These are phyloP conservation scores for Chloroceryle inda DNA, from an alignment of 2,797 vertebrate species.

Conservation along the genomic window DNA sequence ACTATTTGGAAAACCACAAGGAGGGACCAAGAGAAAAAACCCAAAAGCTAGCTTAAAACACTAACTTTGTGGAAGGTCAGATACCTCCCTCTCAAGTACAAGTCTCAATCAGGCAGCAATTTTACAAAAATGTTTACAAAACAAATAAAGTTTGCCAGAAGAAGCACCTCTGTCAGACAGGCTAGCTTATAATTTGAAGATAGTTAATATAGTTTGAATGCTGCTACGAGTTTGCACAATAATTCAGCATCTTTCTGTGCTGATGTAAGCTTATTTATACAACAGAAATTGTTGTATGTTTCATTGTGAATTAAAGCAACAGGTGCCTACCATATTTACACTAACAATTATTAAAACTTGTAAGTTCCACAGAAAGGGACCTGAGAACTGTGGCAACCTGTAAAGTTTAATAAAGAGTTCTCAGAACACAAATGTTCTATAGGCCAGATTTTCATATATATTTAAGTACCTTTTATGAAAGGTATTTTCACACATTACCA, in stretches of 20 bases:
- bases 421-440: not conserved
- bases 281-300: not conserved
- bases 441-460: not conserved
- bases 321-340: not conserved
- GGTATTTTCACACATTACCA: too few species aligned
- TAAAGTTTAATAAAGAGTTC: not conserved
- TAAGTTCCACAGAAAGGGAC: not conserved
- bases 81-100: not conserved
- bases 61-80: not conserved
- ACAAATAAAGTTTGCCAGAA: not conserved
- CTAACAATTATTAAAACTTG: not conserved
- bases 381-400: not conserved
- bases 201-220: not conserved
- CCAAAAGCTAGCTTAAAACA: not conserved
- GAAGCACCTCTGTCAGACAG: not conserved
- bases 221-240: not conserved
- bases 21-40: not conserved
- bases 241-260: constrained; percentile 9
- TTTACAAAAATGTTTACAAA: not conserved
- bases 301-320: constrained; percentile 4
- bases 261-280: not conserved
- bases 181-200: not conserved
- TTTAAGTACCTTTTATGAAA: not conserved
- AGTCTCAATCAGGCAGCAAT: not conserved
- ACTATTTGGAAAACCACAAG: not conserved